Conservation (phyloP, 37 sponge, comb jelly and placozoan species). For the Trichoplax adhaerens region DNA sequence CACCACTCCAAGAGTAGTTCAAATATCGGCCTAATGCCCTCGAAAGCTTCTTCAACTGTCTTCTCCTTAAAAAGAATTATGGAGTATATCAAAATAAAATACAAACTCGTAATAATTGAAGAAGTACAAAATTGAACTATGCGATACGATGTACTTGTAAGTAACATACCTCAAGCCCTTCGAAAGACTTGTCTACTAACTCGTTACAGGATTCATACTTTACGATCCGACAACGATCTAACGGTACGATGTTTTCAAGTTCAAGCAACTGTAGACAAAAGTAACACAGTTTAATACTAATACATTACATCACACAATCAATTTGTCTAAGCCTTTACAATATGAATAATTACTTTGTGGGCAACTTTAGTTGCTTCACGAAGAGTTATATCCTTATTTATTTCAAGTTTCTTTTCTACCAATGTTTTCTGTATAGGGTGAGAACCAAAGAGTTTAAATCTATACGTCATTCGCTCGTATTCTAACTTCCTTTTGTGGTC, state of each 20-base stretch:
- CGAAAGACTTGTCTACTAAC: slow-evolving; percentile 68
- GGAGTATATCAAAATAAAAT: neutral
- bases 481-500: slow-evolving; percentile 33
- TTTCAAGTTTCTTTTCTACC: slow-evolving; percentile 37
- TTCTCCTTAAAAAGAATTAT: slow-evolving; percentile 15
- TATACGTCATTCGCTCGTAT: slow-evolving; percentile 7
- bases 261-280: slow-evolving; percentile 34
- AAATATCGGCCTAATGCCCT: slow-evolving; percentile 44
- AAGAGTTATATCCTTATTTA: slow-evolving; percentile 55
- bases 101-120: neutral
- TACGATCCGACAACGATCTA: slow-evolving; percentile 63
- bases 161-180: slow-evolving; percentile 31
- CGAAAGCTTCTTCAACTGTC: slow-evolving; percentile 43
- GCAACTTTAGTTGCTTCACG: slow-evolving; percentile 30
- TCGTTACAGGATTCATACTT: slow-evolving; percentile 79
- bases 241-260: slow-evolving; percentile 25
- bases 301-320: slow-evolving; percentile 6
- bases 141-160: neutral
- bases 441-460: too few species aligned
- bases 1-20: slow-evolving; percentile 61
- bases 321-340: neutral
- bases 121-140: neutral
- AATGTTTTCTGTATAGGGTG: slow-evolving; percentile 32
- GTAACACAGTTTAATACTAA: slow-evolving; percentile 1
- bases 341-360: slow-evolving; percentile 23